Evolutionary conservation across 2,113 vertebrate genomes (phyloP).

Genomic region (Anoplopoma fimbria): DNA sequence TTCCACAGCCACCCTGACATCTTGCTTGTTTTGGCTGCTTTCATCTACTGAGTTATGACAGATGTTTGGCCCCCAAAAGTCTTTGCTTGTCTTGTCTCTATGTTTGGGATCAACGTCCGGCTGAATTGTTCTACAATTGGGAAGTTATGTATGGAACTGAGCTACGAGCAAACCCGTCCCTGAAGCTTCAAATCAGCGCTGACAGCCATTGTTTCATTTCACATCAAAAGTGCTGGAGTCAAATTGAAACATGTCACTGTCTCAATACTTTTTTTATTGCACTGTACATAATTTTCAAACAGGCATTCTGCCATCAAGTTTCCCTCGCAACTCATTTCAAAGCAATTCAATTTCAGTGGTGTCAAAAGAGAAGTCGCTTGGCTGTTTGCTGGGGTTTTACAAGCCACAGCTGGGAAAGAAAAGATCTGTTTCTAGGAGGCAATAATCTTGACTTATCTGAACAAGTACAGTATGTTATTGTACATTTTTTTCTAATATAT

Average conservation of each 20-base stretch:
- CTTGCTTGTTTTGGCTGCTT: neutral
- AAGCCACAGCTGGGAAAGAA: neutral
- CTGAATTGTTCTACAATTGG: slow-evolving; percentile 1
- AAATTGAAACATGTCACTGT: slow-evolving; percentile 23
- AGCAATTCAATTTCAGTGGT: slow-evolving; percentile 23
- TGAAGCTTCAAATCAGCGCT: slow-evolving; percentile 18
- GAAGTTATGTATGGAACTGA: neutral
- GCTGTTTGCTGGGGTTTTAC: slow-evolving; percentile 42
- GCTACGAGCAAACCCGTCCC: neutral
- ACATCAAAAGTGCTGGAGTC: slow-evolving; percentile 14
- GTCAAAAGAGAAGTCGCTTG: slow-evolving; percentile 17
- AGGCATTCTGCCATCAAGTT: slow-evolving; percentile 14
- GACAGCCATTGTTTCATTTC: slow-evolving; percentile 32
- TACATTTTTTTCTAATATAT: neutral
- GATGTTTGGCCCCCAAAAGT: neutral
- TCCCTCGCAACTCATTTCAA: slow-evolving; percentile 32
- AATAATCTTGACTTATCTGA: slow-evolving; percentile 33
- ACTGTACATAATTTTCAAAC: slow-evolving; percentile 23
- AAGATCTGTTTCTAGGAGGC: slow-evolving; percentile 18
- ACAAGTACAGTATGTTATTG: neutral
- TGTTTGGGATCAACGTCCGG: slow-evolving; percentile 25
- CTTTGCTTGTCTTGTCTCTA: neutral
- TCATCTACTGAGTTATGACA: too few relatives aligned
- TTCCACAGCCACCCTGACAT: neutral
- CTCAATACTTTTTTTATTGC: neutral